Evolutionary conservation across 2,113 vertebrate species (phyloP).

Genomic region (Harpagus bidentatus): DNA sequence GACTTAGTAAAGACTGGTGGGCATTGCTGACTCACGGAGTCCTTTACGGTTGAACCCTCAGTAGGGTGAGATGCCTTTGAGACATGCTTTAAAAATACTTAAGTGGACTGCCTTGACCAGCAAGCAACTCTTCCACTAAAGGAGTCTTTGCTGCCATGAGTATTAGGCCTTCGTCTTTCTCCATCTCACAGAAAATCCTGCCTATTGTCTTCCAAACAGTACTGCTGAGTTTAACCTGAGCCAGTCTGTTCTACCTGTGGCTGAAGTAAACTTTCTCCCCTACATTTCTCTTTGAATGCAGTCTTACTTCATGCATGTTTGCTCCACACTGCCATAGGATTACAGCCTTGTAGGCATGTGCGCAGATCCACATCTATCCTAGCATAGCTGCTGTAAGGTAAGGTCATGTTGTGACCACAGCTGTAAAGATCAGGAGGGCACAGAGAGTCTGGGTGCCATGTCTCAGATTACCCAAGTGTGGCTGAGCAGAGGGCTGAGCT

Average conservation of each 20-base stretch:
- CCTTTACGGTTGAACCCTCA: not conserved
- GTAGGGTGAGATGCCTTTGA: not conserved
- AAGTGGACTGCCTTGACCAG: not conserved
- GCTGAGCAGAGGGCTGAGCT: not conserved
- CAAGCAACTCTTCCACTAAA: not conserved
- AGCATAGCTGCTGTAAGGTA: not conserved
- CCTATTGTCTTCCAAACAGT: not conserved
- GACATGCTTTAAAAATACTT: not conserved
- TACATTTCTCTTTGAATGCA: rapidly evolving
- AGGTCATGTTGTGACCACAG: not conserved
- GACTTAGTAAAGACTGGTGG: not conserved
- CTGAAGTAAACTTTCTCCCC: not conserved
- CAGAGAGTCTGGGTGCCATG: not conserved
- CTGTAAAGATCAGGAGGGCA: not conserved
- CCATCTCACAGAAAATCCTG: not conserved
- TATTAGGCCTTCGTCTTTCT: not conserved
- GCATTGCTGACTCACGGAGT: not conserved
- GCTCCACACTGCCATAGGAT: rapidly evolving
- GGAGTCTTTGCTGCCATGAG: not conserved
- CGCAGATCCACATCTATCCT: not conserved
- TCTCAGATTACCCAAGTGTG: not conserved
- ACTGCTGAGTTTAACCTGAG: not conserved
- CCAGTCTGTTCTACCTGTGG: not conserved
- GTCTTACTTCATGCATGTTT: not conserved
- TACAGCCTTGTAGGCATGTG: not conserved